phyloP scores from a whole-genome alignment of 2,113 vertebrate genomes.

The Daboia siamensis region DNA sequence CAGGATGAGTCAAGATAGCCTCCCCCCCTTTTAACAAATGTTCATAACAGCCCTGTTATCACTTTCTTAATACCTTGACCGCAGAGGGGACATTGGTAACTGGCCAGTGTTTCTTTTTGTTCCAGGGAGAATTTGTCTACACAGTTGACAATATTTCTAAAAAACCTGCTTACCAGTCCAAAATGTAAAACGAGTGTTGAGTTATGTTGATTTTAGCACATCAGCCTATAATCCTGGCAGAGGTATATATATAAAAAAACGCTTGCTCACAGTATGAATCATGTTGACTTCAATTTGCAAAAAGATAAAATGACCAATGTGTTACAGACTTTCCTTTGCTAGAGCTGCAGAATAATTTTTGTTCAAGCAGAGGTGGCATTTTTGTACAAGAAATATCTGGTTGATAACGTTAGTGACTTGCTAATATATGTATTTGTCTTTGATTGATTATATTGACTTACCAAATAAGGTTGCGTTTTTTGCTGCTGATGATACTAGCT shows the following conservation, averaged over 20 bases:
- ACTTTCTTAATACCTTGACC: background rate
- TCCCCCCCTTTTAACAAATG: background rate
- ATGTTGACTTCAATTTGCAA: background rate
- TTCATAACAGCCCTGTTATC: background rate
- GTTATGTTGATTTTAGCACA: background rate
- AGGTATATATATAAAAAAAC: background rate
- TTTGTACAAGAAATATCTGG: background rate
- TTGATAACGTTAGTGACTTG: background rate
- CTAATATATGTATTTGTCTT: background rate
- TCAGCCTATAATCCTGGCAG: background rate
- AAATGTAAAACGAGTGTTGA: background rate
- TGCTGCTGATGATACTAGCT: too few relatives aligned
- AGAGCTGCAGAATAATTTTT: background rate
- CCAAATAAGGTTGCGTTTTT: background rate
- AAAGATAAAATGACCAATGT: too few relatives aligned
- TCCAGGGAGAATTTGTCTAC: background rate
- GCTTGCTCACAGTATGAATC: background rate
- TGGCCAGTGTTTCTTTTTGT: background rate
- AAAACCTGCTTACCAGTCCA: background rate
- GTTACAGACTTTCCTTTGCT: background rate
- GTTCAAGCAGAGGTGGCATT: background rate
- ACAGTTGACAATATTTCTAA: background rate
- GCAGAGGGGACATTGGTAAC: background rate
- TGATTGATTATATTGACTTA: background rate
- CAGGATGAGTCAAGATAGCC: background rate